Percentiles rank a stretch among this genome's conserved stretches.
These are phyloP conservation scores for Torymus texanus DNA, from an alignment of 2,888 invertebrate genomes.

Conservation along the genomic window DNA sequence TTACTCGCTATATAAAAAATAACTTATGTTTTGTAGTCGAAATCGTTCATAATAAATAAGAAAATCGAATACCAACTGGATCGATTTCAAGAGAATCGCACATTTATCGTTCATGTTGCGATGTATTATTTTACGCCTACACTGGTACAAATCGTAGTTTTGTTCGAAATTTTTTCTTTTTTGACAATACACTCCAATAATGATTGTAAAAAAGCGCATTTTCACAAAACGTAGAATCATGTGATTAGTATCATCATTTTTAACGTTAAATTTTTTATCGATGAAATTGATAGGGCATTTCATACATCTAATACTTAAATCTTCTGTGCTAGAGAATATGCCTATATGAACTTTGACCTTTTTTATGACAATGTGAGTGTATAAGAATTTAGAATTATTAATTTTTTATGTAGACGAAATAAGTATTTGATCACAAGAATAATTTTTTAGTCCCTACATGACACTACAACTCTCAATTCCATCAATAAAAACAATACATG, in stretches of 20 bases:
- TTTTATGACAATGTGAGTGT: no score
- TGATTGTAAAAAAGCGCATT: no score
- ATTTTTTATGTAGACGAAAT: neutral
- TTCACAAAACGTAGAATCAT: no score
- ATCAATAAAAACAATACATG: neutral
- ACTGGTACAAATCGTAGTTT: slow-evolving; percentile 3
- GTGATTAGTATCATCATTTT: neutral
- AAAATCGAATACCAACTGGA: slow-evolving; percentile 15
- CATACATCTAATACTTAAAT: no score
- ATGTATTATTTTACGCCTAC: neutral
- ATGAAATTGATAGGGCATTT: neutral
- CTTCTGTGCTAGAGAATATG: no score
- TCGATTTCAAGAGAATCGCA: slow-evolving; percentile 19
- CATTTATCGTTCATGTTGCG: slow-evolving; percentile 2
- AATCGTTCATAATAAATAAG: slow-evolving; percentile 18
- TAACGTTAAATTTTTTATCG: neutral
- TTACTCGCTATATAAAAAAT: slow-evolving; percentile 7
- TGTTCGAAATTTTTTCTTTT: neutral
- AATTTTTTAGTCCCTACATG: neutral
- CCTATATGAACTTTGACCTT: no score
- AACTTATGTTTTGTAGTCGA: slow-evolving; percentile 22
- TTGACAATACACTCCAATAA: no score
- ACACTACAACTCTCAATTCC: neutral
- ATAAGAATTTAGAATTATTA: no score
- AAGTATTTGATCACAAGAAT: slow-evolving; percentile 4